These are phyloP conservation scores for Temnothorax rugatulus DNA, from an alignment of 2,888 invertebrate genomes.

Conservation along the genomic window DNA sequence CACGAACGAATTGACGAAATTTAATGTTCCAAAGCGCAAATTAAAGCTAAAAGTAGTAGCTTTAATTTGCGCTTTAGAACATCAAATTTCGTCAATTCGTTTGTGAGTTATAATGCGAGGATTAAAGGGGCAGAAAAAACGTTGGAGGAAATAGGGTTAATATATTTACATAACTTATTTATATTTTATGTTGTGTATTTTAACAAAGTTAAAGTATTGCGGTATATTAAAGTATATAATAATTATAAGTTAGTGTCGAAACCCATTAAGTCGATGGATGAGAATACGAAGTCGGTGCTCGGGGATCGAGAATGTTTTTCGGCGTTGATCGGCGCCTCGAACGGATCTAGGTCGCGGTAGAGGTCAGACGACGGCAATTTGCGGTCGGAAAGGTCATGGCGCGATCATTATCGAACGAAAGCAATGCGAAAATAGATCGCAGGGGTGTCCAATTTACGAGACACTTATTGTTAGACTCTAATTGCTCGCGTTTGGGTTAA, in stretches of 20 bases:
- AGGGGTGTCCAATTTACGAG: conserved; percentile 14
- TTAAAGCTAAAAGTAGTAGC: too few relatives aligned
- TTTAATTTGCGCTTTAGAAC: too few relatives aligned
- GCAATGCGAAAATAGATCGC: conserved; percentile 40
- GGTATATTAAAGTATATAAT: not conserved
- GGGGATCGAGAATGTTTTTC: conserved; percentile 35
- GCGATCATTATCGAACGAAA: conserved; percentile 50
- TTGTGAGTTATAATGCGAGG: too few relatives aligned
- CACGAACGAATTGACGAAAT: too few relatives aligned
- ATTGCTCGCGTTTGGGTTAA: not conserved
- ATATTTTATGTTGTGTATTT: not conserved
- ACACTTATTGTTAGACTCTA: not conserved
- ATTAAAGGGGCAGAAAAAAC: too few relatives aligned
- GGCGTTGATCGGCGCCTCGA: conserved; percentile 17
- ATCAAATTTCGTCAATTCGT: too few relatives aligned
- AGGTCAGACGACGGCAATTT: conserved; percentile 45
- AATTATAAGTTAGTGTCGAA: not conserved
- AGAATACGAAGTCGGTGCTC: not conserved
- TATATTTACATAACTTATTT: too few relatives aligned
- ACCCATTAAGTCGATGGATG: not conserved
- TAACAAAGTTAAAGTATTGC: not conserved
- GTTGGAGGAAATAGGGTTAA: too few relatives aligned
- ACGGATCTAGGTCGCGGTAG: conserved; percentile 21
- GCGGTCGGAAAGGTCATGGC: conserved; percentile 33
- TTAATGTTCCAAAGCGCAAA: too few relatives aligned